Evolutionary conservation across 2,113 vertebrate genomes (phyloP), one percentile per base, ranked within the genome.

Genomic region (Ptilorrhoa leucosticta): DNA sequence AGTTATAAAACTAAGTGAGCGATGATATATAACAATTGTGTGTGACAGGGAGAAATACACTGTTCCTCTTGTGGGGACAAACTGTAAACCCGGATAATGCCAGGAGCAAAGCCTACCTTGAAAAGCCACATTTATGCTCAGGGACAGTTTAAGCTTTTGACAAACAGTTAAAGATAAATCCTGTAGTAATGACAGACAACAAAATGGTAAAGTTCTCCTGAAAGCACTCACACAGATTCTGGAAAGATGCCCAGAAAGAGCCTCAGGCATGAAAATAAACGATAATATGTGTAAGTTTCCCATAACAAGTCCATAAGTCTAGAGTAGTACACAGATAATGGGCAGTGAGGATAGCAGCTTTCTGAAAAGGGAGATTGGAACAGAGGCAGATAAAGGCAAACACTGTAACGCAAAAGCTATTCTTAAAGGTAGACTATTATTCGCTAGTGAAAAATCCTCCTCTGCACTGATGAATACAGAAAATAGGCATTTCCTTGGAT

Each of bases 121-220:
- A 86, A 60, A 92, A 95, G 56, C 24, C 65, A 82, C 70, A 42
- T 87, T 89, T 75, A 56, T 71, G 65, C 48, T 65, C 19, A 77
- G 73, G 71, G 50, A 64, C 45, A 83, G 78, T 83, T 93, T 93
- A 95, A 89, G 66, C 63, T 80, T 90, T 94, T 70, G 56, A 93
- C 64, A 93, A 90, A 88, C 75, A 83, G n/a, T 69, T 91, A 61
- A 76, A 94, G 69, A 93, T 87, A 94, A 95, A 91, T 93, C 58
- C 78, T 54, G 50, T 42, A 85, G 85, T 57, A 95, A 93, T 57
- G 94, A 91, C 66, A 83, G 92, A 92, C 60, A 95, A 83, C 64
- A 91, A 90, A 93, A 83, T 66, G 23, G 68, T 81, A 92, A 42
- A 71, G 91, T 73, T 92, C 58, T 93, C 76, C 68, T 81, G 83